Evolutionary conservation across 1,140 invertebrate genomes (phyloP).

Genomic region (Plectrocnemia conspersa): DNA sequence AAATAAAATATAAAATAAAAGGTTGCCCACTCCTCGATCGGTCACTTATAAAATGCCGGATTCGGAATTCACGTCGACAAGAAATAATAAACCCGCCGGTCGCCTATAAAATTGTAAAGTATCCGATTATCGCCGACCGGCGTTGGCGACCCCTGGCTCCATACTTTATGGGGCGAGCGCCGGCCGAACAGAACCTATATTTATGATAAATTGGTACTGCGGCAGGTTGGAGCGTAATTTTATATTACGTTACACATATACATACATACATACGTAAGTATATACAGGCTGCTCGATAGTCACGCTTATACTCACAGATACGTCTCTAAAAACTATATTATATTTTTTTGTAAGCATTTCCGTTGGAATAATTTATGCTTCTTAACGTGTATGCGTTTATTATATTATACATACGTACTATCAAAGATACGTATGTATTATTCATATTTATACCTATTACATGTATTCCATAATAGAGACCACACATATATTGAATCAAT

Average conservation of each 20-base stretch:
- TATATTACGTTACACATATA: constrained; percentile 25
- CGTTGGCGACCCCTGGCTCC: neutral
- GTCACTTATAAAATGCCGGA: constrained; percentile 28
- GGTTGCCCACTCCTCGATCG: constrained; percentile 3
- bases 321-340: too few relatives aligned
- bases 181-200: constrained; percentile 30
- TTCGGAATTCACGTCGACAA: constrained; percentile 28
- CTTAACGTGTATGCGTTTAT: too few relatives aligned
- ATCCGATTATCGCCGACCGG: constrained; percentile 4
- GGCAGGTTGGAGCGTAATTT: constrained; percentile 29
- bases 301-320: too few relatives aligned
- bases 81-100: constrained; percentile 19
- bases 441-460: too few relatives aligned
- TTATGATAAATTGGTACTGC: constrained; percentile 36
- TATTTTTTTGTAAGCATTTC: too few relatives aligned
- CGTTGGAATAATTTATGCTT: too few relatives aligned
- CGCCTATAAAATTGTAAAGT: constrained; percentile 23
- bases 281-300: too few relatives aligned
- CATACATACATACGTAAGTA: neutral
- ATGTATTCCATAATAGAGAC: too few relatives aligned
- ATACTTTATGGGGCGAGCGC: constrained; percentile 16
- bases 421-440: too few relatives aligned
- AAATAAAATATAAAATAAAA: too few relatives aligned
- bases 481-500: too few relatives aligned
- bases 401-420: too few relatives aligned